phyloP scores from a whole-genome alignment of 2,888 invertebrate species.

The Exephanes ischioxanthus region DNA sequence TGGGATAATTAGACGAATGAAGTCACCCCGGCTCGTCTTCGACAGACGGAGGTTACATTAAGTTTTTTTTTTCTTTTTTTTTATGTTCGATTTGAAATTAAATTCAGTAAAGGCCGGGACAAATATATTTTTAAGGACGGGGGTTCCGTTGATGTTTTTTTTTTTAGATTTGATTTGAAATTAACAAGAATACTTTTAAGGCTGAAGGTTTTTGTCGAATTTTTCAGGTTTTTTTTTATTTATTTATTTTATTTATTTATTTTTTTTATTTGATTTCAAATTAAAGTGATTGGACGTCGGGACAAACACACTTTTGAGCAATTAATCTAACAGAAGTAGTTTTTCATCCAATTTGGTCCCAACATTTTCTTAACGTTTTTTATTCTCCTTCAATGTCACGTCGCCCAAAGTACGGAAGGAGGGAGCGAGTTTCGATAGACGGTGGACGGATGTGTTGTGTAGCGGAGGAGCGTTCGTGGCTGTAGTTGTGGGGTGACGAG shows the following conservation, averaged over 20 bases:
- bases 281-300: not conserved
- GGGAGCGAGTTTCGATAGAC: constrained; percentile 22
- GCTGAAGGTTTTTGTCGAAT: too few relatives aligned
- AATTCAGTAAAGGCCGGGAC: not conserved
- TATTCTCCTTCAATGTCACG: not conserved
- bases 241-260: too few relatives aligned
- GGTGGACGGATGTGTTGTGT: not conserved
- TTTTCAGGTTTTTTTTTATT: too few relatives aligned
- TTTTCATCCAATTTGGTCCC: not conserved
- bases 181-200: not conserved
- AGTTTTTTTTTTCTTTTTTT: not conserved
- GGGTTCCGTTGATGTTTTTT: not conserved
- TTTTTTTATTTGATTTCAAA: not conserved
- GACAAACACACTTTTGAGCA: not conserved
- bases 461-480: not conserved
- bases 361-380: not conserved
- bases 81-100: not conserved
- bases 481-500: constrained; percentile 27
- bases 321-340: not conserved
- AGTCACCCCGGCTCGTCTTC: constrained; percentile 37
- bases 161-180: not conserved
- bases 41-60: not conserved
- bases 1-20: constrained; percentile 55
- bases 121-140: not conserved
- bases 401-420: not conserved